Evolutionary conservation across 2,113 vertebrate genomes (phyloP).

Genomic region (Alligator sinensis): DNA sequence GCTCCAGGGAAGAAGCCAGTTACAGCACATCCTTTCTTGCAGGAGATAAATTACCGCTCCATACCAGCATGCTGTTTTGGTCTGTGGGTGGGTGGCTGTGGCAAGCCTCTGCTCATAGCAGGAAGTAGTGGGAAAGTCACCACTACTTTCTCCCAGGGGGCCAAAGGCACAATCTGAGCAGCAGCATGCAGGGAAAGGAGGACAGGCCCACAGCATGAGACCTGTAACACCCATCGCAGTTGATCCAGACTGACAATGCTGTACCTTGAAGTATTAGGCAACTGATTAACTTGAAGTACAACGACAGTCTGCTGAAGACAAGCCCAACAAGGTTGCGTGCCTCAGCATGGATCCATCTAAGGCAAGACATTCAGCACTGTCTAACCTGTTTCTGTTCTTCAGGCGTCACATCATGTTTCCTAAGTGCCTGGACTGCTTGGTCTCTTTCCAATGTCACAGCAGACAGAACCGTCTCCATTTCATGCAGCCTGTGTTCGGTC

Average conservation of each 20-base stretch:
- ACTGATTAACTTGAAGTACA: not conserved
- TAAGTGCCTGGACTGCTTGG: constrained; percentile 37
- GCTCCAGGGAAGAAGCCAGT: not conserved
- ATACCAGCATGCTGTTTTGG: not conserved
- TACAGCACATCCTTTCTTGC: not conserved
- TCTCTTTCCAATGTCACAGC: constrained; percentile 77
- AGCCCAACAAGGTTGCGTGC: not conserved
- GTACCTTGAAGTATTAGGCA: not conserved
- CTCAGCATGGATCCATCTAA: not conserved
- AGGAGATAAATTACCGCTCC: not conserved
- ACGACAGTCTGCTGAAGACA: not conserved
- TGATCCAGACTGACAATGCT: not conserved
- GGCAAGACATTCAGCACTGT: not conserved
- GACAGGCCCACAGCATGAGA: not conserved
- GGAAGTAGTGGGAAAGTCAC: not conserved
- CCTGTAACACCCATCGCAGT: not conserved
- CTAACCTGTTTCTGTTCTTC: constrained; percentile 59
- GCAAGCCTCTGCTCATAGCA: not conserved
- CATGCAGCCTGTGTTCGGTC: constrained; percentile 73
- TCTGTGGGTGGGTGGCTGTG: not conserved
- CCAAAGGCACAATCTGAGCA: not conserved
- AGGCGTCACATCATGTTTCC: not conserved
- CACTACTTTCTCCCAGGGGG: not conserved
- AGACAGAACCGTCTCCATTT: constrained; percentile 64
- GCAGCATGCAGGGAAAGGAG: not conserved